A percentile compares a stretch with the other conserved stretches of the same genome.
Conservation (phyloP, 2,797 vertebrate genomes). For the Lophotriccus pileatus region DNA sequence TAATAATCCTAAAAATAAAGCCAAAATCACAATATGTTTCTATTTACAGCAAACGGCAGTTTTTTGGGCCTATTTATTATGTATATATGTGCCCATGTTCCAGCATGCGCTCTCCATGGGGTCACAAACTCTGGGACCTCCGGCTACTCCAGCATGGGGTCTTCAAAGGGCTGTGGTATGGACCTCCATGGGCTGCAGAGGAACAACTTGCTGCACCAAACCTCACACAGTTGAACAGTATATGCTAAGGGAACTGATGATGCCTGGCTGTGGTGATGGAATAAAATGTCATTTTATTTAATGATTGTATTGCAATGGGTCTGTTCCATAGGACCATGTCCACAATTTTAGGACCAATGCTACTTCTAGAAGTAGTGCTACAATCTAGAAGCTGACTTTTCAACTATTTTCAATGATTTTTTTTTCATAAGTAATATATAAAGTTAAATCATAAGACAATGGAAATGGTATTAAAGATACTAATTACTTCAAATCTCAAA, state of each 20-base stretch:
- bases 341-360: background rate
- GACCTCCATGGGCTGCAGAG: background rate
- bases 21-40: background rate
- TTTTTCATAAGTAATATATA: background rate
- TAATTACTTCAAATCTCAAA: background rate
- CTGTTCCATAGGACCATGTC: background rate
- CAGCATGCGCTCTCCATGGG: fast-evolving
- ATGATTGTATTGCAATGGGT: background rate
- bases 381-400: background rate
- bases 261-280: background rate
- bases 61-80: background rate
- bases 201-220: no score
- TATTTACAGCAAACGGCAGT: background rate
- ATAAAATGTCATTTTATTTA: background rate
- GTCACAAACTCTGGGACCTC: background rate
- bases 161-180: fast-evolving
- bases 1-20: background rate
- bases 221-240: fast-evolving
- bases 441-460: background rate
- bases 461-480: background rate
- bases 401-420: background rate
- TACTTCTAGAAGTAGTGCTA: no score
- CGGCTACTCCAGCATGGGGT: background rate
- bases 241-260: background rate
- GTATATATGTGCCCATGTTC: background rate